Base-by-base conservation (phyloP, 1,140 invertebrate species). In the Ceratosolen fusciceps region DNA sequence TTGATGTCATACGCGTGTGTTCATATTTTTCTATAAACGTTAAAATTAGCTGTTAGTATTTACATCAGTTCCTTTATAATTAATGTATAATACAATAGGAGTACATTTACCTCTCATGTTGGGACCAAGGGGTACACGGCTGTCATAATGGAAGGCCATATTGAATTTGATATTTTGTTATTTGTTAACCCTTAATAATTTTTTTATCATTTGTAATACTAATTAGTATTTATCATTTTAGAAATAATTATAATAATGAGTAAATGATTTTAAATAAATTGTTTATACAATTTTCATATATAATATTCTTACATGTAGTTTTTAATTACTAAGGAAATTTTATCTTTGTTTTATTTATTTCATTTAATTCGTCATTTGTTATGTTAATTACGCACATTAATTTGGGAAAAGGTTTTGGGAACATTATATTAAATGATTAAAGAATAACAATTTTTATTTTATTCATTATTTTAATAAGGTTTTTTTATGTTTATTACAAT, bases 91-190 rank as follows among this genome's bases (percentile, higher is more conserved):
- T 58, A 37, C 39, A 12, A 5, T 60, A 9, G 0, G 58, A 34
- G 3, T 34, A 31, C 12, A 71, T 71, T 83, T 83, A 86, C 85
- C 83, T 83, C 83, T 84, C 52, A 84, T 83, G 34, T 84, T 83
- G 54, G 85, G 83, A 26, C 81, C 79, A 43, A 86, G 58, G 21
- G 84, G 47, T 43, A 47, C 68, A 70, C 72, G 83, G 47, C 80
- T 71, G 37, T 85, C 77, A 60, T 85, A 81, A 2, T 83, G 82
- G 62, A 79, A 83, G 47, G 83, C 82, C 87, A 87, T 87, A 19
- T 83, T 79, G 56, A 82, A 67, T 39, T 0, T 62, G 34, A 65
- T 43, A 74, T 26, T 43, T 58, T 37, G 19, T 65, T 65, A 65
- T 52, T 54, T 1, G 21, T 56, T 37, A 73, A 73, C 29, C 67